phyloP scores from a whole-genome alignment of 2,797 vertebrate genomes.

The Dermochelys coriacea region DNA sequence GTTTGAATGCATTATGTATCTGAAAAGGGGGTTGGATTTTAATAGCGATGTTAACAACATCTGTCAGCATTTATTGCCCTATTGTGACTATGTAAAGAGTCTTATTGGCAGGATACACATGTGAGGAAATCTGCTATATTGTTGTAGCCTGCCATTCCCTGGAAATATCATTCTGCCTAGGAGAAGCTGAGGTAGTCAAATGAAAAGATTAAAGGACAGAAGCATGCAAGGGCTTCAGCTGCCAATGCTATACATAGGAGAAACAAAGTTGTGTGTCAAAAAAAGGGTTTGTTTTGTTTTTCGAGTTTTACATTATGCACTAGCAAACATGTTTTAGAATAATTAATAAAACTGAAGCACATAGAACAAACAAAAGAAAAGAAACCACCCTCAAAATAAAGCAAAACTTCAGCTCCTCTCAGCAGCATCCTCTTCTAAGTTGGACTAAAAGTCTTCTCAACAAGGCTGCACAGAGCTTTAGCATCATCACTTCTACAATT shows the following conservation, averaged over 20 bases:
- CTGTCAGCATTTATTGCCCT: slow-evolving; percentile 66
- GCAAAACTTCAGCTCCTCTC: slow-evolving; percentile 6
- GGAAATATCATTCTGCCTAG: slow-evolving; percentile 37
- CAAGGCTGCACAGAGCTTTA: not conserved
- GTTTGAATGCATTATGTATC: slow-evolving; percentile 6
- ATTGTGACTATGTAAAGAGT: slow-evolving; percentile 41
- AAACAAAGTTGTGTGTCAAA: not conserved
- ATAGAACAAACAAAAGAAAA: slow-evolving; percentile 14
- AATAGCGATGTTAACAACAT: slow-evolving; percentile 73
- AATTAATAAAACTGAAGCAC: slow-evolving; percentile 31
- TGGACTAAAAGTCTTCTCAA: not conserved
- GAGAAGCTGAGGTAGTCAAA: slow-evolving; percentile 19
- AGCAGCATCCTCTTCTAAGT: not conserved
- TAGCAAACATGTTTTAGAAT: not conserved
- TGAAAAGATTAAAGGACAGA: slow-evolving; percentile 29
- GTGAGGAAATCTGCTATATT: slow-evolving; percentile 38
- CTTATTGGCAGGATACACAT: slow-evolving; percentile 56
- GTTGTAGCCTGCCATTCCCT: not conserved
- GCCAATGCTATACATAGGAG: not conserved
- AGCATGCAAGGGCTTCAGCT: not conserved
- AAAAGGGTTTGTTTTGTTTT: not conserved
- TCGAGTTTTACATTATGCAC: not conserved
- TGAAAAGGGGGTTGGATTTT: slow-evolving; percentile 64
- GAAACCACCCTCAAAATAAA: not conserved
- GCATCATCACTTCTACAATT: not conserved